phyloP scores from a whole-genome alignment of 2,797 vertebrate species.

The Lepidocolaptes lacrymiger region DNA sequence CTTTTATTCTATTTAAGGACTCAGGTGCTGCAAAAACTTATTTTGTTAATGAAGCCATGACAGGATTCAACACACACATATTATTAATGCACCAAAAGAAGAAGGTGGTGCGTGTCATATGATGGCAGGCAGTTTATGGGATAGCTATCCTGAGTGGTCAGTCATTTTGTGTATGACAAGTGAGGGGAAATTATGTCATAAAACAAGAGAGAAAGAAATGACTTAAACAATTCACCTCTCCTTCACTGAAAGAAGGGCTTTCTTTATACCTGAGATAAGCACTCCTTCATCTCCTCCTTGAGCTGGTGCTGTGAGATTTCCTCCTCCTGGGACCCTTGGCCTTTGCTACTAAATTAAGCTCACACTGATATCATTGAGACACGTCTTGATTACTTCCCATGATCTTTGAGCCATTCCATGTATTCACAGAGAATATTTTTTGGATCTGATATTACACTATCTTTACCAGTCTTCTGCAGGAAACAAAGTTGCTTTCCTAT shows the following conservation, averaged over 20 bases:
- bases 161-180: background rate
- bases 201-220: background rate
- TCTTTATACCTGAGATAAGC: background rate
- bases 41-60: background rate
- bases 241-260: background rate
- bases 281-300: background rate
- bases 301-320: background rate
- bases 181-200: background rate
- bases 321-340: background rate
- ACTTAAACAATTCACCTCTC: background rate
- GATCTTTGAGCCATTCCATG: background rate
- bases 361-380: background rate
- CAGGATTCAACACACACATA: background rate
- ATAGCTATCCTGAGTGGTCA: background rate
- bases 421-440: background rate
- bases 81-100: background rate
- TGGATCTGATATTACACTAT: background rate
- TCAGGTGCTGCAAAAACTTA: background rate
- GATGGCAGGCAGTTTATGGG: background rate
- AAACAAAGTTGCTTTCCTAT: background rate
- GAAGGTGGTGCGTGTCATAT: background rate
- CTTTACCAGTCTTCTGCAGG: background rate
- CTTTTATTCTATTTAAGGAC: background rate
- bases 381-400: background rate
- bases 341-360: background rate